Evolutionary conservation across 92 coral and sea anemone species (phyloP), one percentile per base, ranked within the genome.

Genomic region (Blastomussa wellsi): DNA sequence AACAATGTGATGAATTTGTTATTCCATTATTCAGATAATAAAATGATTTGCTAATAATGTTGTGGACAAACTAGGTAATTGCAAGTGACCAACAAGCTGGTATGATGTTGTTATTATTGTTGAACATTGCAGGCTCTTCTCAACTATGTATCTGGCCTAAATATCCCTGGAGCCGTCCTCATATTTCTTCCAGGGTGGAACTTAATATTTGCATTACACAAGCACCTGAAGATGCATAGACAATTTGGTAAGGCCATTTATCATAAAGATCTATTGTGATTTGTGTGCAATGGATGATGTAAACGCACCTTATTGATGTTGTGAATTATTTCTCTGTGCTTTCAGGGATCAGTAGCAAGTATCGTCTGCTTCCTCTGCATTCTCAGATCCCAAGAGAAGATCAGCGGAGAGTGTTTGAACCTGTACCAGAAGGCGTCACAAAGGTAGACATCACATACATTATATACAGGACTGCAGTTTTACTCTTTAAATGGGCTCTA

Each of bases 151-250:
- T 90, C 98, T 44, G 95, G 98, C 53, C 95, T 97, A 24, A 97
- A 95, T 49, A 88, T 97, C 67, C 99, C 98, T 48, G 98, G 99
- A 35, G 98, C 99, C 36, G 95, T 97, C 16, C 91, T 97, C 51
- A 91, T 97, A 69, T 97, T 97, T 72, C 89, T 97, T 49, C 99
- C 99, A 1, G 99, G 99, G 4, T 97, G 99, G 99, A 97, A 97
- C 89, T 89, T 97, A 86, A 97, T 97, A 31, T 97, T 97, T 85
- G 98, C 98, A 22, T 72, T 97, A 53, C 99, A 97, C 80, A 97
- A 93, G 60, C 92, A 92, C 78, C 80, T 96, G 28, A 64, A 88
- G 76, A 90, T 87, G 82, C 99, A 96, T 83, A 92, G 92, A 11
- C 89, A 90, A 62, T 96, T 96, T 86, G 99, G 99, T 96, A 88